Evolutionary conservation across 2,888 invertebrate genomes (phyloP), one percentile per base, ranked within the genome.

Genomic region (Cryptophagus acutangulus): DNA sequence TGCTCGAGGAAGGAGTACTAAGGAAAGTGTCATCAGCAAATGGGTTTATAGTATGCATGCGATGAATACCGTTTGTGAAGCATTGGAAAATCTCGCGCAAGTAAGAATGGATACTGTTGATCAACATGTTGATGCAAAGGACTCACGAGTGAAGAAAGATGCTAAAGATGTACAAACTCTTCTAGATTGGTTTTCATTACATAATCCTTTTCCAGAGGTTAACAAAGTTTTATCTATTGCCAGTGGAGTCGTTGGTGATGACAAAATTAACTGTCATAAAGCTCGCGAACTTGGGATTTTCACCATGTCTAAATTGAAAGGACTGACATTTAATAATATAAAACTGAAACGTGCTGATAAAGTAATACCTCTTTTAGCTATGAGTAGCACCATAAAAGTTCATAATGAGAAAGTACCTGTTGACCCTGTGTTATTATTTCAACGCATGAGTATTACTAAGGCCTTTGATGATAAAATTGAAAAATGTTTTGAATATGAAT

Each of bases 191-290:
- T 12, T 28, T 12, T 5, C 28, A 6, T 10, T 12, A 5, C 28
- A 28, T 12, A 28, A 28, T 12, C 28, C 28, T 28, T 28, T 28
- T 28, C 4, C 8, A 28, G 9, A 9, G 5, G 5, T 5, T 9
- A 35, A 24, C 10, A 10, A 18, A 24, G n/a, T 35, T 6, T 8
- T 35, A 6, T 35, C 35, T n/a, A 10, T 35, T 9, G 3, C 12
- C 5, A 24, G 24, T 6, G 35, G 35, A 24, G 10, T 35, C n/a
- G 35, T 24, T 35, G 20, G 35, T 10, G 9, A 33, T 29, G 10
- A 29, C 10, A 29, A 29, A 29, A 29, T 29, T 12, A 29, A 29
- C 13, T 29, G 29, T 29, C 10, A 29, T 29, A 29, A 29, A n/a
- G 29, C 29, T 12, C 6, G 10, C 6, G 29, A 29, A 29, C 6